phyloP scores from a whole-genome alignment of 2,797 vertebrate species.

The Enteromius viviparus region DNA sequence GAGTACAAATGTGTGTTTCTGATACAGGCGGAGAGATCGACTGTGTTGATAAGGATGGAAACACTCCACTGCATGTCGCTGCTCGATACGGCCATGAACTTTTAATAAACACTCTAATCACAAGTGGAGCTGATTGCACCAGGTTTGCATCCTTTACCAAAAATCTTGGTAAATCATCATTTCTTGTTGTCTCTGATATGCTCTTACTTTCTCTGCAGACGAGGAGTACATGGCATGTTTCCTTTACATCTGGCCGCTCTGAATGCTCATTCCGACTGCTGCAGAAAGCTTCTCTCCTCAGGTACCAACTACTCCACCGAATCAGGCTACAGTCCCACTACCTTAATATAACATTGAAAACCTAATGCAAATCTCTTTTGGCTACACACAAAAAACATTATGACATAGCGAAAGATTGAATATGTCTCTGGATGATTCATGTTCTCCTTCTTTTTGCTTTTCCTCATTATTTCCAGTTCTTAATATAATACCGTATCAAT shows the following conservation, averaged over 20 bases:
- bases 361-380: not conserved
- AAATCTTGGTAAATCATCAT: not conserved
- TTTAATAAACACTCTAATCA: constrained; percentile 95
- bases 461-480: not conserved
- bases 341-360: not conserved
- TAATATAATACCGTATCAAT: not conserved
- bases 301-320: constrained; percentile 64
- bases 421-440: not conserved
- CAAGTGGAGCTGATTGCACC: constrained; percentile 91
- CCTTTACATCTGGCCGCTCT: constrained; percentile 94
- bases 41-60: constrained; percentile 94
- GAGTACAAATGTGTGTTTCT: not conserved
- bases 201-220: constrained; percentile 73
- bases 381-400: not conserved
- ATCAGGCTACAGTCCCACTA: not conserved
- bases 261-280: constrained; percentile 96
- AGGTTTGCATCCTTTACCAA: constrained; percentile 75
- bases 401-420: not conserved
- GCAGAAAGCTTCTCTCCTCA: constrained; percentile 88
- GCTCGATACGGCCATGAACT: constrained; percentile 94
- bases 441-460: not conserved
- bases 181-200: not conserved
- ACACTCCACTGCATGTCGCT: constrained; percentile 95
- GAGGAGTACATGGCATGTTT: constrained; percentile 95
- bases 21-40: constrained; percentile 92